Conservation (phyloP, 2,888 invertebrate genomes). For the Chironomus tentans region DNA sequence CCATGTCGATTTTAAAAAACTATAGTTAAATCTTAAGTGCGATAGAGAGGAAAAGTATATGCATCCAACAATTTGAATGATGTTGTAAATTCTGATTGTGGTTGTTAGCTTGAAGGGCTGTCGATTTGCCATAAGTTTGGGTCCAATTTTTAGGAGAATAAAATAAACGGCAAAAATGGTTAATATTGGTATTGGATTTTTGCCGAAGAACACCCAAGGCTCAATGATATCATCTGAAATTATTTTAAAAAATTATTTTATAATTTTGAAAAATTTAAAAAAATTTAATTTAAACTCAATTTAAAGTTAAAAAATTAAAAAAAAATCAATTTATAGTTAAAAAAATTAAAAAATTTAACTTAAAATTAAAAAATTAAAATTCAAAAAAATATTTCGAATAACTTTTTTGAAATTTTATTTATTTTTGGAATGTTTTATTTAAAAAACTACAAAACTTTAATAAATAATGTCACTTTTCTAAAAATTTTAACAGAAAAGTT, state of each 20-base stretch:
- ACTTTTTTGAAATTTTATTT: too few species aligned
- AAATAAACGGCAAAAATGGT: not conserved
- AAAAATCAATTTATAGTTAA: too few species aligned
- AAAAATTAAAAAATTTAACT: too few species aligned
- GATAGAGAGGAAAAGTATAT: not conserved
- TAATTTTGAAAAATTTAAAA: too few species aligned
- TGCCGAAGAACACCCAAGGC: not conserved
- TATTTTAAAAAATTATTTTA: not conserved
- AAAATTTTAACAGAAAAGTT: too few species aligned
- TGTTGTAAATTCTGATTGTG: not conserved
- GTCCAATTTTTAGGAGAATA: not conserved
- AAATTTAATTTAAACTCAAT: too few species aligned
- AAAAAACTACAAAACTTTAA: too few species aligned
- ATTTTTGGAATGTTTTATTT: too few species aligned
- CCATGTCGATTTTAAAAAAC: not conserved
- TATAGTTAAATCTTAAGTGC: not conserved
- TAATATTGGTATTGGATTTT: not conserved
- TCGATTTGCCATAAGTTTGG: not conserved
- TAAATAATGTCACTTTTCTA: too few species aligned
- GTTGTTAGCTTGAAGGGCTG: not conserved
- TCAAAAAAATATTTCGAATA: too few species aligned
- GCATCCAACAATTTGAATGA: not conserved
- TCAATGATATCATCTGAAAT: not conserved
- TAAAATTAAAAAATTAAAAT: too few species aligned
- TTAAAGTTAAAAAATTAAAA: too few species aligned